Evolutionary conservation across 2,888 invertebrate species (phyloP).

Genomic region (Diarsia brunnea): DNA sequence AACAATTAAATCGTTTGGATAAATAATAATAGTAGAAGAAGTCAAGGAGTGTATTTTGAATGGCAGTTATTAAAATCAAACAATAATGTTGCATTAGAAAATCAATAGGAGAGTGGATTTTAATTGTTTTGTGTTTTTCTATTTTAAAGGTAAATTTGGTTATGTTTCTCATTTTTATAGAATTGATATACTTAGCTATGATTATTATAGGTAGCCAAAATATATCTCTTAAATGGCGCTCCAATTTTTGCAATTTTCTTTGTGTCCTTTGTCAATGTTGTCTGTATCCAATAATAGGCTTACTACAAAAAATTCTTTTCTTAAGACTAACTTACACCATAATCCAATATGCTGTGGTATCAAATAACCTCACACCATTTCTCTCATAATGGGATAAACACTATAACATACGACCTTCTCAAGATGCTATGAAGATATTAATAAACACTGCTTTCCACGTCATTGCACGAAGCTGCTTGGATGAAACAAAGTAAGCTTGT

Average conservation of each 20-base stretch:
- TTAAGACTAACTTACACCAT: neutral
- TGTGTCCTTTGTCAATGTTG: neutral
- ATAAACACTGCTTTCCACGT: conserved; percentile 70
- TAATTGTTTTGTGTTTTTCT: neutral
- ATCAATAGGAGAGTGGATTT: neutral
- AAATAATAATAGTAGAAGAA: conserved; percentile 4
- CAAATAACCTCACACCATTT: conserved; percentile 17
- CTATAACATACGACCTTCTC: conserved; percentile 25
- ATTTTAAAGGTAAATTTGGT: neutral
- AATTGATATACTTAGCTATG: too few species aligned
- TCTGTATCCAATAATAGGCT: too few species aligned
- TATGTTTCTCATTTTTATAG: neutral
- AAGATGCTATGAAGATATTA: conserved; percentile 61
- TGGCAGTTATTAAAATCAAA: conserved; percentile 3
- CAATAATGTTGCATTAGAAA: conserved; percentile 10
- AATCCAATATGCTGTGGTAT: neutral
- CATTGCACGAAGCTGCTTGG: conserved; percentile 65
- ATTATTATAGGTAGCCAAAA: too few species aligned
- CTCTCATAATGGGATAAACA: conserved; percentile 8
- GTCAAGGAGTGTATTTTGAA: neutral
- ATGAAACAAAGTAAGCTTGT: conserved; percentile 73
- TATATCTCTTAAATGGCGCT: too few species aligned
- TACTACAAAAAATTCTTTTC: neutral
- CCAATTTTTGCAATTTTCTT: fast-evolving
- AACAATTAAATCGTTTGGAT: conserved; percentile 42